A percentile compares a stretch with the other conserved stretches of the same genome.
Evolutionary conservation across 2,113 vertebrate species (phyloP).

Genomic region (Tychaedon coryphoeus): DNA sequence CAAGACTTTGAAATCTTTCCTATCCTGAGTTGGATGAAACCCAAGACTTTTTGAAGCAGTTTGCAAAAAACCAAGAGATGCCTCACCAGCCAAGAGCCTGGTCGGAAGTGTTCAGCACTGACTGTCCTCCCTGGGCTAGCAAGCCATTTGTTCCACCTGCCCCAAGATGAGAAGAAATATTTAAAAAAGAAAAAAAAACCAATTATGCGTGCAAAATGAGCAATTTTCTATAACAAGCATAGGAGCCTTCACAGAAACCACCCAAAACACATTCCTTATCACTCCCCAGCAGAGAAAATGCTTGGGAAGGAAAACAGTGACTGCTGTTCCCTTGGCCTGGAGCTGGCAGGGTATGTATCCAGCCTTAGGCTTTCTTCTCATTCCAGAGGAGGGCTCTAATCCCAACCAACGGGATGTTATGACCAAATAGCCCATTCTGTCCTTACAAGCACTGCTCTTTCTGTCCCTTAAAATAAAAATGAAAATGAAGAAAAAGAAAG

Average conservation of each 20-base stretch:
- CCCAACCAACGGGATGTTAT: background rate
- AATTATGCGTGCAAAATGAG: background rate
- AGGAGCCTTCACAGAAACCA: background rate
- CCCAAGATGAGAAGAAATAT: background rate
- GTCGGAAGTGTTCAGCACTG: background rate
- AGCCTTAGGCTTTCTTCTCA: background rate
- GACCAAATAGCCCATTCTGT: background rate
- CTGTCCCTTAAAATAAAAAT: background rate
- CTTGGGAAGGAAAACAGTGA: background rate
- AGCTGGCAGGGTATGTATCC: background rate
- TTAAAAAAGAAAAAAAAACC: background rate
- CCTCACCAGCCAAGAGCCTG: background rate
- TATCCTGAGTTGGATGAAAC: background rate
- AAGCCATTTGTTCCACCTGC: background rate
- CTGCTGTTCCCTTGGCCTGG: background rate
- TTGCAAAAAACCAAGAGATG: background rate
- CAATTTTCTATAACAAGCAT: background rate
- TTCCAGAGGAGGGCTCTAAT: background rate
- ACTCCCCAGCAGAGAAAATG: background rate
- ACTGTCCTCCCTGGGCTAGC: background rate
- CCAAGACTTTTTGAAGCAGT: background rate
- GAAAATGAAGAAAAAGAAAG: background rate
- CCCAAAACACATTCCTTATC: background rate
- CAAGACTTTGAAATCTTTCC: background rate
- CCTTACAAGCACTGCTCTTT: background rate